phyloP scores from a whole-genome alignment of 2,797 vertebrate species.

The Tragelaphus oryx region DNA sequence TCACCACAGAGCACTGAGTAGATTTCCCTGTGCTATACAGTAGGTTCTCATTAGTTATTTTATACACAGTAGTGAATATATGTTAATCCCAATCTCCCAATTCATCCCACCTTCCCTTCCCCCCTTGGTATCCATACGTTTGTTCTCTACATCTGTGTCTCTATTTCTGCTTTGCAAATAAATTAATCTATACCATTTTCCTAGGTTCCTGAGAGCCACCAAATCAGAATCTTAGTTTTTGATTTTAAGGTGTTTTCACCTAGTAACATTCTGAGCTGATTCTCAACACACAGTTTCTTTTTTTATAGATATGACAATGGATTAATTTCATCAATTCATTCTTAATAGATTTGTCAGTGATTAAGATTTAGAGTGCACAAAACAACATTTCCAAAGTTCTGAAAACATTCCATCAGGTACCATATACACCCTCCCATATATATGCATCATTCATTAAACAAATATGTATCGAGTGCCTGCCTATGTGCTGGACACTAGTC shows the following conservation, averaged over 20 bases:
- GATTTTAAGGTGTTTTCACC: background rate
- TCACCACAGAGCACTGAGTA: background rate
- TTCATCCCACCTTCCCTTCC: background rate
- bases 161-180: background rate
- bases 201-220: background rate
- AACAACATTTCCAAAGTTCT: conserved; percentile 21
- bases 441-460: background rate
- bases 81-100: background rate
- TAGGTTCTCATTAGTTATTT: background rate
- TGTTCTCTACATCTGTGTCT: background rate
- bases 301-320: background rate
- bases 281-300: background rate
- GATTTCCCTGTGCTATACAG: background rate
- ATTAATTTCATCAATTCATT: conserved; percentile 27
- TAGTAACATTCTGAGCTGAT: background rate
- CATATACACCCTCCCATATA: background rate
- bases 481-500: background rate
- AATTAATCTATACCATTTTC: background rate
- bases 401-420: background rate
- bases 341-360: background rate
- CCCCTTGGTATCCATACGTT: background rate
- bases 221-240: background rate
- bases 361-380: conserved; percentile 16
- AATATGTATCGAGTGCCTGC: background rate
- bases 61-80: background rate